phyloP scores from a whole-genome alignment of 2,797 vertebrate species.

The Hypotaenidia philippensis region DNA sequence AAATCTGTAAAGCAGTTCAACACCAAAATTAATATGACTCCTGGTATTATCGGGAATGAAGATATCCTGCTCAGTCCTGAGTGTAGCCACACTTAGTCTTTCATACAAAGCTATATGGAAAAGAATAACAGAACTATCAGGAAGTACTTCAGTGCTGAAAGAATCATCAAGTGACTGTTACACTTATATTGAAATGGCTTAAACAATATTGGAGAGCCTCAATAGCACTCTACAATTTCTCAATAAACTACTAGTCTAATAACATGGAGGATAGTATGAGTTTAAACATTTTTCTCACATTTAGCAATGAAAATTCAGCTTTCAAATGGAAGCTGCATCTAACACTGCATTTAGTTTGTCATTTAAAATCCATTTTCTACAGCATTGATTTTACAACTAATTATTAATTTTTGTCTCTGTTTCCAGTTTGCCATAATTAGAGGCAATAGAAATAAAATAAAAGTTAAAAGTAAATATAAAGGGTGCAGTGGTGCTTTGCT shows the following conservation, averaged over 20 bases:
- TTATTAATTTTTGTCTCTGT: neutral
- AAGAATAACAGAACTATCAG: neutral
- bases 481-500: neutral
- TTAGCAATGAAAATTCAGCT: neutral
- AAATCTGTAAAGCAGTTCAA: neutral
- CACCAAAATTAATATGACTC: neutral
- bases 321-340: neutral
- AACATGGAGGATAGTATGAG: neutral
- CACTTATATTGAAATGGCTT: neutral
- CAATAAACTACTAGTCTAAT: neutral
- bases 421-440: neutral
- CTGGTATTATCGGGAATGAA: neutral
- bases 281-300: neutral
- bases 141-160: neutral
- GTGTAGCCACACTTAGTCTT: accelerated
- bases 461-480: conserved; percentile 13
- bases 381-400: conserved; percentile 18
- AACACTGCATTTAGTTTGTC: neutral
- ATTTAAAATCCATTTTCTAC: conserved; percentile 38
- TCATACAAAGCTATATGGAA: neutral
- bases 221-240: neutral
- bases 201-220: neutral
- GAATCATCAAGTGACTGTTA: neutral
- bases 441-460: neutral
- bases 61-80: neutral